Percentiles rank a stretch among this genome's conserved stretches.
Conservation (phyloP, 2,113 vertebrate species). For the Xiphophorus maculatus region DNA sequence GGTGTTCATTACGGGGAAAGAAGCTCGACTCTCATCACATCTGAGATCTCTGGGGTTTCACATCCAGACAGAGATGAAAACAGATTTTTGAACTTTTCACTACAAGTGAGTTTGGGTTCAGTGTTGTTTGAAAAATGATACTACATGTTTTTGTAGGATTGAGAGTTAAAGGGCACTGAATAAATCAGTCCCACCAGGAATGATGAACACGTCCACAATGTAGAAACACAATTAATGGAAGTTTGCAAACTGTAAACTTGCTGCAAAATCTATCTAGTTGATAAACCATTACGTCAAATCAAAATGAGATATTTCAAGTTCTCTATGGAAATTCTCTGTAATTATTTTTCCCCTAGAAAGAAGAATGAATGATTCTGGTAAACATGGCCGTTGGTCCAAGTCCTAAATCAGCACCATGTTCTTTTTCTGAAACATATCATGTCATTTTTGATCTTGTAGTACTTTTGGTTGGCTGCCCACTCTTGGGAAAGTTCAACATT, state of each 20-base stretch:
- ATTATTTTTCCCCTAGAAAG: too few relatives aligned
- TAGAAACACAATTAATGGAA: background rate
- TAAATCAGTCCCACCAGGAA: background rate
- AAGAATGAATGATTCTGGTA: too few relatives aligned
- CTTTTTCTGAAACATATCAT: too few relatives aligned
- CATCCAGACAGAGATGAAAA: background rate
- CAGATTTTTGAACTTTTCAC: background rate
- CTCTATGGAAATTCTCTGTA: too few relatives aligned
- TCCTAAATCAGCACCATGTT: too few relatives aligned
- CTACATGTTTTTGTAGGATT: background rate
- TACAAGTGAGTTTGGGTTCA: background rate
- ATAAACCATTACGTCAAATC: background rate
- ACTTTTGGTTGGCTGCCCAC: too few relatives aligned
- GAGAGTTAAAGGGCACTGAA: background rate
- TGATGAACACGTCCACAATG: too few relatives aligned
- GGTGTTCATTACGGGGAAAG: conserved; percentile 29
- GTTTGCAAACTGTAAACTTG: background rate
- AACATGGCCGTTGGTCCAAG: too few relatives aligned
- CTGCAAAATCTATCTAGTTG: background rate
- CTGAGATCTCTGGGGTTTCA: background rate
- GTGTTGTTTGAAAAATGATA: background rate
- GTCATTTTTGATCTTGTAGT: too few relatives aligned
- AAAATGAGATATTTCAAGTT: background rate
- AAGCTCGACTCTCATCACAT: background rate
- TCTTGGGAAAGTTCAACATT: too few relatives aligned